phyloP scores from a whole-genome alignment of 2,797 vertebrate genomes.

The Danio albolineatus region DNA sequence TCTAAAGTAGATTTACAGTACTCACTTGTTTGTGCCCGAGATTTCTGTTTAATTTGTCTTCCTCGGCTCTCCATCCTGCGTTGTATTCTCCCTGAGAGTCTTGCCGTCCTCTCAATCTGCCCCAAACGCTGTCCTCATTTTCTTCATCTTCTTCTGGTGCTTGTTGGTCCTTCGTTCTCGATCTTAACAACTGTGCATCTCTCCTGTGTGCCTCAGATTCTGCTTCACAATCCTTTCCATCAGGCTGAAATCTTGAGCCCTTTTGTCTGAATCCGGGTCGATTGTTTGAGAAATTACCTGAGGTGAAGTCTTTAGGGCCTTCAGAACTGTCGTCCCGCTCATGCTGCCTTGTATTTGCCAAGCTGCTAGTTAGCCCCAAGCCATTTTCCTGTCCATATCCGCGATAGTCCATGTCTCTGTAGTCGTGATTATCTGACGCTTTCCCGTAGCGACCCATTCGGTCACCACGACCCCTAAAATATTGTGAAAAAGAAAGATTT shows the following conservation, averaged over 20 bases:
- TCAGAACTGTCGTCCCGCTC: slow-evolving; percentile 58
- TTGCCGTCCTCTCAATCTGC: slow-evolving; percentile 51
- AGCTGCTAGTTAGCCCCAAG: slow-evolving; percentile 11
- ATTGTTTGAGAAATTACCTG: slow-evolving; percentile 62
- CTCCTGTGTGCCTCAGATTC: slow-evolving; percentile 61
- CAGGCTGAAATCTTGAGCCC: slow-evolving; percentile 66
- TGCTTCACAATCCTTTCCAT: slow-evolving; percentile 60
- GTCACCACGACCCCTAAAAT: slow-evolving; percentile 83
- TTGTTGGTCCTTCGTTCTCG: slow-evolving; percentile 67
- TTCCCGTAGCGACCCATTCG: slow-evolving; percentile 88
- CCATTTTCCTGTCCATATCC: slow-evolving; percentile 76
- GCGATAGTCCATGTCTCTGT: slow-evolving; percentile 90
- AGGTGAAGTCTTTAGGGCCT: slow-evolving; percentile 64
- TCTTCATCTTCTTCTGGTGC: slow-evolving; percentile 61
- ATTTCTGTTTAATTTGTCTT: slow-evolving; percentile 70
- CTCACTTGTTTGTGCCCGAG: slow-evolving; percentile 73
- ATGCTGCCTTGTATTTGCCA: slow-evolving; percentile 58
- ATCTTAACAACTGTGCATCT: slow-evolving; percentile 69
- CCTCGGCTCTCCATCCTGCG: slow-evolving; percentile 65
- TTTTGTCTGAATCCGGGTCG: slow-evolving; percentile 69
- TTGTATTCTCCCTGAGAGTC: slow-evolving; percentile 70
- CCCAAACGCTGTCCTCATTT: slow-evolving; percentile 56
- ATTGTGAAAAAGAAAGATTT: slow-evolving; percentile 22
- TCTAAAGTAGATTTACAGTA: not conserved
- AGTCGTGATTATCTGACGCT: slow-evolving; percentile 83